Conservation (phyloP, 2,888 invertebrate genomes). For the Phyllotreta cruciferae region DNA sequence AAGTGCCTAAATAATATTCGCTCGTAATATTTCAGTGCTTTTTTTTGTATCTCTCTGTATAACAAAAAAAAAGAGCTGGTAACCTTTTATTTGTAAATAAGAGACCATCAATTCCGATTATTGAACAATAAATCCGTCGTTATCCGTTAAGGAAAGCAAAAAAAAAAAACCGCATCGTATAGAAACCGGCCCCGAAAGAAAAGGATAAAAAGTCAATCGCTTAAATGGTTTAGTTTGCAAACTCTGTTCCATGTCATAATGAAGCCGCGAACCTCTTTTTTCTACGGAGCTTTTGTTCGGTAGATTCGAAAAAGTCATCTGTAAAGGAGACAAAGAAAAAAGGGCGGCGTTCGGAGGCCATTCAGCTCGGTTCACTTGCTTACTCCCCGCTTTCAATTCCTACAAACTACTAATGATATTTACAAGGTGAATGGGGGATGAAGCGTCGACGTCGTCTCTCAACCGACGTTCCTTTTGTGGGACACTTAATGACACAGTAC, state of each 20-base stretch:
- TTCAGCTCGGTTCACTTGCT: conserved; percentile 46
- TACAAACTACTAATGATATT: conserved; percentile 31
- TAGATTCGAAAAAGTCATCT: conserved; percentile 40
- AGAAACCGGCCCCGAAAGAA: conserved; percentile 9
- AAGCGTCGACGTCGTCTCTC: conserved; percentile 20
- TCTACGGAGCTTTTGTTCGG: conserved; percentile 37
- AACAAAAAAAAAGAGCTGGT: no score
- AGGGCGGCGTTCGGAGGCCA: conserved; percentile 37
- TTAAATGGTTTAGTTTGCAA: conserved; percentile 44
- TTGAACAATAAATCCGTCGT: neutral
- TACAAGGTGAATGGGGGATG: conserved; percentile 30
- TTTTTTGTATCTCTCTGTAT: no score
- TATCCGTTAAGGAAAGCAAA: neutral
- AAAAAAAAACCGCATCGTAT: conserved; percentile 10
- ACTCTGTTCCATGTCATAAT: conserved; percentile 38
- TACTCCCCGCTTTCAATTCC: conserved; percentile 40
- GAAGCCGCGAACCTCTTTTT: conserved; percentile 37
- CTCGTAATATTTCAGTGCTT: no score
- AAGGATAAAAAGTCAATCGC: conserved; percentile 43
- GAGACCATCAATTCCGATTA: no score
- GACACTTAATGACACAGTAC: conserved; percentile 16
- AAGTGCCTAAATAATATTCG: no score
- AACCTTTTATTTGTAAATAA: no score
- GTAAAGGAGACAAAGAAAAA: conserved; percentile 42
- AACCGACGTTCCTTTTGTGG: conserved; percentile 23